Evolutionary conservation across 2,888 invertebrate genomes (phyloP).

Genomic region (Myopa tessellatipennis): DNA sequence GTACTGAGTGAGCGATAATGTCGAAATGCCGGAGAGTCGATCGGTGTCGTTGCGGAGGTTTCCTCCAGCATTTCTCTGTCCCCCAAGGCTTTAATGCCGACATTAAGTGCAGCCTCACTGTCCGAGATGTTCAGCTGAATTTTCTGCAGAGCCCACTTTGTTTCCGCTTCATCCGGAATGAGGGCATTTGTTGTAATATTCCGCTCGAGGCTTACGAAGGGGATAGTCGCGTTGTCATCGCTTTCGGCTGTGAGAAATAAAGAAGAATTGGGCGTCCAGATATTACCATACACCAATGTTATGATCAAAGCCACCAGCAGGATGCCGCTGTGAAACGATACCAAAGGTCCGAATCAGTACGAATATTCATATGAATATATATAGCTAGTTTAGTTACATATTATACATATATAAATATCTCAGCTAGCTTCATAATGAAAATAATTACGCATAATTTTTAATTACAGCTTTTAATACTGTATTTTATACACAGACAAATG

Average conservation of each 20-base stretch:
- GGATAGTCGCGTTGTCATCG: slow-evolving; percentile 15
- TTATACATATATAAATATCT: too few relatives aligned
- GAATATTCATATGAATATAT: too few relatives aligned
- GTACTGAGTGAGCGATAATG: slow-evolving; percentile 80
- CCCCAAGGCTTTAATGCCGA: slow-evolving; percentile 72
- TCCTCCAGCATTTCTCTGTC: slow-evolving; percentile 72
- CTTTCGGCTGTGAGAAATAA: slow-evolving; percentile 1
- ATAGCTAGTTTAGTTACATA: too few relatives aligned
- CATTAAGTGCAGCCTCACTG: slow-evolving; percentile 69
- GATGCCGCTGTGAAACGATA: slow-evolving; percentile 52
- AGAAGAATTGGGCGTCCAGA: neutral
- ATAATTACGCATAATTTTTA: too few relatives aligned
- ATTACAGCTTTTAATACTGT: too few relatives aligned
- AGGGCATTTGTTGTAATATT: slow-evolving; percentile 49
- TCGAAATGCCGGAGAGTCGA: slow-evolving; percentile 74
- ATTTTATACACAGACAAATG: too few relatives aligned
- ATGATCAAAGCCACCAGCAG: slow-evolving; percentile 55
- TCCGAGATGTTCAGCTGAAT: slow-evolving; percentile 47
- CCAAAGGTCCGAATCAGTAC: too few relatives aligned
- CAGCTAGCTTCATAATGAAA: too few relatives aligned
- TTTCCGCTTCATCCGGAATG: slow-evolving; percentile 56
- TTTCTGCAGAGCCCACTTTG: slow-evolving; percentile 54
- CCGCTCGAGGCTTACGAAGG: slow-evolving; percentile 31
- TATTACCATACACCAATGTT: slow-evolving; percentile 45
- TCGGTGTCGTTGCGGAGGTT: slow-evolving; percentile 66